Base-by-base conservation (phyloP, 2,113 vertebrate species). In the Nannospalax galili region DNA sequence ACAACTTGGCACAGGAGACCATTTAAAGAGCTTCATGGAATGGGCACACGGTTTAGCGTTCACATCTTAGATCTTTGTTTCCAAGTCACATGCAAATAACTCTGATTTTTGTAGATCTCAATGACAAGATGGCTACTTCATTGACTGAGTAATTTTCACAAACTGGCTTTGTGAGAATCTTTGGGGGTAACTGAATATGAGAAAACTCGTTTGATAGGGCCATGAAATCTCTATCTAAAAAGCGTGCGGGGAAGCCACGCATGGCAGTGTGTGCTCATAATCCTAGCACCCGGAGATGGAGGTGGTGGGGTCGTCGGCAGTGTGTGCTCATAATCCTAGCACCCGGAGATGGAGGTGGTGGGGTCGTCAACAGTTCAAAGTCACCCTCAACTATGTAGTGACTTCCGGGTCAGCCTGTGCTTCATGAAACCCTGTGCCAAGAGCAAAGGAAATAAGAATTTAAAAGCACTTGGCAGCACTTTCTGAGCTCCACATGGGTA, bases 101-200 rank as follows among this genome's bases (percentile, higher is more conserved):
- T 45, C 0, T 48, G 22, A 42, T 70, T 79, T 79, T 79, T 78
- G 45, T 85, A 78, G 82, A 58, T 35, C 48, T 64, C 67, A 32
- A 32, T 56, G 30, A 28, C 32, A 52, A 32, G 12, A 65, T 87
- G 56, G 35, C 84, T 79, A 42, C 9, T 42, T 69, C 40, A 26
- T 62, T 28, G 75, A 0, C 10, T 77, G 78, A 92, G 48, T 35
- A 45, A 69, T 69, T 56, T n/a, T n/a, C n/a, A n/a, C n/a, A n/a
- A n/a, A n/a, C n/a, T n/a, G n/a, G 10, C 45, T 69, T 89, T 81
- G 3, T 92, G 75, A 92, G 90, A 88, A 85, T 88, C 37, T n/a
- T 81, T 92, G 16, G 32, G n/a, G 9, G 30, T 28, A 90, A 75
- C 78, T 26, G 8, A 22, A 22, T 74, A 1, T 60, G 37, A 48